Base-by-base conservation (phyloP, 2,888 invertebrate species). In the Choristoneura rosaceana region DNA sequence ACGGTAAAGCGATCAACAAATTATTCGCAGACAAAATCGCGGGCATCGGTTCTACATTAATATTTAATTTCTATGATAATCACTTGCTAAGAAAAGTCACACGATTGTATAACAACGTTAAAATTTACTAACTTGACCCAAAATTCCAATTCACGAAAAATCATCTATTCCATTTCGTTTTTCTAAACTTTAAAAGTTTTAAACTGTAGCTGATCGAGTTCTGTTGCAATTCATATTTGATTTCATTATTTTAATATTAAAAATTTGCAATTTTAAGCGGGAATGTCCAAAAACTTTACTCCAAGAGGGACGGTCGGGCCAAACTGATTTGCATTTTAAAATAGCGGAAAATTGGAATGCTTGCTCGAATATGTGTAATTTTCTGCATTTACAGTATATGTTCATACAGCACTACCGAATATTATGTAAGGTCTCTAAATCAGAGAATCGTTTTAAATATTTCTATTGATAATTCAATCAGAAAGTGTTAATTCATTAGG, bases 311-410 rank as follows among this genome's bases (percentile, higher is more conserved):
- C 50, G 60, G n/a, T 9, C 38, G 55, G 25, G 25, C 25, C 55
- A 12, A 25, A 58, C 38, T 41, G 60, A 34, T 71, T 71, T 71
- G 61, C 65, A 71, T 71, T 66, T 71, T 66, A 66, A 66, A 71
- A n/a, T 17, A 71, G 43, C 52, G 34, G 45, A 45, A 66, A 71
- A 59, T 58, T 70, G 12, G 43, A 69, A 69, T 50, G 15, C 47
- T 47, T n/a, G 10, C 9, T 15, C 41, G 14, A 60, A 17, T 52
- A n/a, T 15, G 41, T 34, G 34, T 15, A 52, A 25, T 12, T 12
- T 52, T 50, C 50, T 38, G 50, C 34, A 5, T 17, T 15, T 17
- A 17, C 17, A 17, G 7, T 1, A 52, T 52, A 38, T 38, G 38
- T 38, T 38, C 38, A 5, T 38, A 38, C 38, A 7, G 38, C 38